Evolutionary conservation across 2,113 vertebrate species (phyloP).

Genomic region (Xenopus tropicalis): DNA sequence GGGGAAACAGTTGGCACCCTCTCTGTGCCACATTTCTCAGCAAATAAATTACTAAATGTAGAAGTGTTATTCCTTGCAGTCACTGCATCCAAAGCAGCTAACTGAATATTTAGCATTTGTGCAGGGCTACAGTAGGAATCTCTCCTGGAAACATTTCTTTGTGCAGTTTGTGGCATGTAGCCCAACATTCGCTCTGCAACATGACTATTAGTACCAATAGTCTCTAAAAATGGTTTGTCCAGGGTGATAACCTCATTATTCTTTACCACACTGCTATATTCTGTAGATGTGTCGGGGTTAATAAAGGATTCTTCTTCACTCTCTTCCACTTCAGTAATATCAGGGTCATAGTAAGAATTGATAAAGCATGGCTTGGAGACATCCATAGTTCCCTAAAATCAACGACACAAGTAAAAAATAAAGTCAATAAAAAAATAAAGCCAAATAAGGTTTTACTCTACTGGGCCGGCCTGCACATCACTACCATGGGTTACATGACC

Average conservation of each 20-base stretch:
- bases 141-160: accelerated
- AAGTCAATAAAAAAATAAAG: too few relatives aligned
- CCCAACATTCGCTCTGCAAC: conserved; percentile 40
- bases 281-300: background rate
- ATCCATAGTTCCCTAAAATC: conserved; percentile 50
- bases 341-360: conserved; percentile 35
- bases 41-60: background rate
- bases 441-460: too few relatives aligned
- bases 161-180: conserved; percentile 64
- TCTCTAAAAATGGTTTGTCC: accelerated
- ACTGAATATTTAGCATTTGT: background rate
- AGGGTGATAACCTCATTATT: accelerated
- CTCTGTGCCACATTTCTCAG: conserved; percentile 33
- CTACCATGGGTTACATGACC: too few relatives aligned
- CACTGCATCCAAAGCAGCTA: accelerated
- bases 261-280: background rate
- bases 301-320: background rate
- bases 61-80: conserved; percentile 6
- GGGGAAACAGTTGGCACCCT: background rate
- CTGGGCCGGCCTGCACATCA: too few relatives aligned
- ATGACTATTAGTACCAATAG: accelerated
- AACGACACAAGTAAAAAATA: too few relatives aligned
- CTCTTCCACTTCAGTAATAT: conserved; percentile 56
- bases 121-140: background rate
- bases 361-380: background rate